A percentile compares a stretch with the other conserved stretches of the same genome.
These are phyloP conservation scores for Holotrichia oblita DNA, from an alignment of 1,140 invertebrate genomes.

Conservation along the genomic window DNA sequence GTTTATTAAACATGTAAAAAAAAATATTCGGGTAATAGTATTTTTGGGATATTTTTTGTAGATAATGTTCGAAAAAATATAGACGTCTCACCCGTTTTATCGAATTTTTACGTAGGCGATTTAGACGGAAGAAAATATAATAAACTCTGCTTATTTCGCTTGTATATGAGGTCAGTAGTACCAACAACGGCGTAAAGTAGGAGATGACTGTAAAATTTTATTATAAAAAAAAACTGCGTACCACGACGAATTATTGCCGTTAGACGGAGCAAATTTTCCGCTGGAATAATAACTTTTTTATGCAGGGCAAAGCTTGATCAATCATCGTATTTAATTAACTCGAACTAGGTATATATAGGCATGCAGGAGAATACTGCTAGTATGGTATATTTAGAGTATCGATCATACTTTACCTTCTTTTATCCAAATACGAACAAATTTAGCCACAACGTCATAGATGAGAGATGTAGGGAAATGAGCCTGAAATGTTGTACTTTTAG, in stretches of 20 bases:
- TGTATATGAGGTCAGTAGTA: not conserved
- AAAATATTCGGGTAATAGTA: not conserved
- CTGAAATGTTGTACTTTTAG: too few species aligned
- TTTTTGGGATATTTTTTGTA: not conserved
- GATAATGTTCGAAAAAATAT: constrained; percentile 19
- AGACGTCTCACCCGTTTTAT: not conserved
- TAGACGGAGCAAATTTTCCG: not conserved
- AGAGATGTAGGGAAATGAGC: too few species aligned
- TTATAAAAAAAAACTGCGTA: not conserved
- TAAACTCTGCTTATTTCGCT: constrained; percentile 25
- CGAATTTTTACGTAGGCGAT: not conserved
- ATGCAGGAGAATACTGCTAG: not conserved
- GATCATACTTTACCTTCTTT: too few species aligned
- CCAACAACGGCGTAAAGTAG: not conserved
- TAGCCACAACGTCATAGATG: too few species aligned
- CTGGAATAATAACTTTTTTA: constrained; percentile 14
- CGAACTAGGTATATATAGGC: not conserved
- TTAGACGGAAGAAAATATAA: not conserved
- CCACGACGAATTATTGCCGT: not conserved
- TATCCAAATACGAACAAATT: too few species aligned
- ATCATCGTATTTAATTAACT: constrained; percentile 14
- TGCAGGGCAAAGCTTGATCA: not conserved
- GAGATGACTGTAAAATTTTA: not conserved
- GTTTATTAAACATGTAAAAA: constrained; percentile 24
- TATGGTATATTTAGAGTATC: too few species aligned